Evolutionary conservation across 2,113 vertebrate species (phyloP), one percentile per base, ranked within the genome.

Genomic region (Hucho hucho): DNA sequence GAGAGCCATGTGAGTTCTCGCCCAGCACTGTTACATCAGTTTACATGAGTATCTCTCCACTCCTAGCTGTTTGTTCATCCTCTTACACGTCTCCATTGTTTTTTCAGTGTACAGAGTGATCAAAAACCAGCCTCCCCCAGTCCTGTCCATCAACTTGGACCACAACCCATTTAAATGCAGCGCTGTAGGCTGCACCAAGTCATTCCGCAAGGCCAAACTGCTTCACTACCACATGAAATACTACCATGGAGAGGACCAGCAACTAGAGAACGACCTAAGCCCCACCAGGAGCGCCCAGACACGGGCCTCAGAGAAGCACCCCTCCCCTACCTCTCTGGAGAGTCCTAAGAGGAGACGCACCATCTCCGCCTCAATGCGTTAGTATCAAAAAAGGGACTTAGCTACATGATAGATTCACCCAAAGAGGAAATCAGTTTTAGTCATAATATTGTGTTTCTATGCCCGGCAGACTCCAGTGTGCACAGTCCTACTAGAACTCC

Each of bases 191-290:
- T 99, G 97, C 90, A 91, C 93, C 64, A 99, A 99, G 91, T 95
- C 94, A 80, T 99, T 98, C 89, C 96, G 97, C 81, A 99, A 98
- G 91, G 96, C 96, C 75, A 99, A 98, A 89, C 88, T 99, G 74
- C 88, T 98, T 86, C 95, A 99, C 91, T 99, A 98, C 92, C 97
- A 99, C 76, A 97, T 98, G 96, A 99, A 99, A 86, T 99, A 98
- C 88, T 99, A 98, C 87, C 97, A 99, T 43, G 96, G 96, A 4
- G 94, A 97, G 83, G 96, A 97, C 70, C 95, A 94, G 77, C 91
- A 90, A 47, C 84, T 85, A 67, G 96, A 96, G 80, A 91, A 89
- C 46, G 95, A 95, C 24, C 91, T 91, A 75, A 94, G 84, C 79
- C 90, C 93, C 84, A 85, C 92, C 89, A 93, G 94, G 80, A 94